These are phyloP conservation scores for Percina caprodes DNA, from an alignment of 2,113 vertebrate species.

Conservation along the genomic window DNA sequence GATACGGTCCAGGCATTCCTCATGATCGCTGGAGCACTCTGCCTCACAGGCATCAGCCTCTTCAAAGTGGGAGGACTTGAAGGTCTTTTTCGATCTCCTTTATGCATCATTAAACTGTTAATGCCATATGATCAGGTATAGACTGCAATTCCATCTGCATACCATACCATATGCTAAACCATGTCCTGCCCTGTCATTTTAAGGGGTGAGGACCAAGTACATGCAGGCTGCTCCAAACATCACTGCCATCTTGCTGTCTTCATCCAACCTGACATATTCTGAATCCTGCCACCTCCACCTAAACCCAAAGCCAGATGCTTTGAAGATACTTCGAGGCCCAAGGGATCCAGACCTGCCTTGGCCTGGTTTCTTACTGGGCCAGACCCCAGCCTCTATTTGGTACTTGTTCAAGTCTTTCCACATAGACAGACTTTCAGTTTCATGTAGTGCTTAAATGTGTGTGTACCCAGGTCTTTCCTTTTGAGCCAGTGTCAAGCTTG, in stretches of 20 bases:
- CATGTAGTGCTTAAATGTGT: neutral
- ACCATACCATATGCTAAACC: neutral
- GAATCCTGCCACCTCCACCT: conserved; percentile 88
- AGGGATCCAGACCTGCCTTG: conserved; percentile 93
- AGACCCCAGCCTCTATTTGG: conserved; percentile 97
- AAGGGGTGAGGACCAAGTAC: conserved; percentile 89
- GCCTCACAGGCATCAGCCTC: conserved; percentile 91
- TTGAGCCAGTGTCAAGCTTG: neutral
- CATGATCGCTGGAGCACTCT: conserved; percentile 94
- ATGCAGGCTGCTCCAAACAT: conserved; percentile 92
- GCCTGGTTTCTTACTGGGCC: conserved; percentile 94
- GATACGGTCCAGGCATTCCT: conserved; percentile 94
- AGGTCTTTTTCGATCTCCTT: conserved; percentile 69
- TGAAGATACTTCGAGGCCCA: conserved; percentile 90
- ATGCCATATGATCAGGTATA: neutral
- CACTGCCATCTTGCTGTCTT: conserved; percentile 89
- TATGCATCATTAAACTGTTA: neutral
- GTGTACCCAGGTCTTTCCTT: neutral
- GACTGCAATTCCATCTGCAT: neutral
- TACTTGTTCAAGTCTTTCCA: conserved; percentile 54
- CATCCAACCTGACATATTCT: conserved; percentile 87
- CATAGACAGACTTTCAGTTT: neutral
- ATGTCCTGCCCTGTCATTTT: conserved; percentile 25
- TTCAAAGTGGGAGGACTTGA: conserved; percentile 91
- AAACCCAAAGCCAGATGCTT: conserved; percentile 87